Percentiles rank a stretch among this genome's conserved stretches.
phyloP scores from a whole-genome alignment of 2,797 vertebrate genomes.

The Pogoniulus pusillus region DNA sequence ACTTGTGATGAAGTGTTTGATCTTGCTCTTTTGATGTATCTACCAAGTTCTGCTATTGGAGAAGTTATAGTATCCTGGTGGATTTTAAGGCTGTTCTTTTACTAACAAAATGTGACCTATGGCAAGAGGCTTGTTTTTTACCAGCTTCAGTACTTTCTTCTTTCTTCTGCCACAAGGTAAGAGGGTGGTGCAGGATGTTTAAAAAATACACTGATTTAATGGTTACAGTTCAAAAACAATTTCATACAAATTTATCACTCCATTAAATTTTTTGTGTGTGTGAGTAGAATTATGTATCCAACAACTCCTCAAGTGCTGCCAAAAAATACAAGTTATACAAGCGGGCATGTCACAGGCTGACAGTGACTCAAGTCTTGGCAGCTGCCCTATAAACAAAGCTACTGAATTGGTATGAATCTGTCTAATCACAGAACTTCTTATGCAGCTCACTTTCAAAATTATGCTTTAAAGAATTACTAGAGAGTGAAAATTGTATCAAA shows the following conservation, averaged over 20 bases:
- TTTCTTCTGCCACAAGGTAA: neutral
- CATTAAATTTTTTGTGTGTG: neutral
- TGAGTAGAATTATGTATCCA: slow-evolving; percentile 7
- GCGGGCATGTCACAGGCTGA: slow-evolving; percentile 59
- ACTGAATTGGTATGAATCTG: slow-evolving; percentile 30
- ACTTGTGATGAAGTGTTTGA: neutral
- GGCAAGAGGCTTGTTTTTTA: neutral
- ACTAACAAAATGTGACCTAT: neutral
- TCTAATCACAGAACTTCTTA: neutral
- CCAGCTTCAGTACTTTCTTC: neutral
- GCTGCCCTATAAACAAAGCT: slow-evolving; percentile 52
- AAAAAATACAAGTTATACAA: slow-evolving; percentile 60
- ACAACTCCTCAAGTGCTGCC: slow-evolving; percentile 18
- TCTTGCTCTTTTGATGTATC: neutral
- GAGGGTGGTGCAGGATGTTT: neutral
- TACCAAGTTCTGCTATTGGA: neutral
- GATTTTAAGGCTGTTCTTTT: neutral
- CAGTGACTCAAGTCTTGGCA: slow-evolving; percentile 66
- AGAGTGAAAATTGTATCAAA: slow-evolving; percentile 17
- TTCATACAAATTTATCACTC: slow-evolving; percentile 1
- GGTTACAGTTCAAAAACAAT: slow-evolving; percentile 1
- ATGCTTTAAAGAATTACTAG: slow-evolving; percentile 26
- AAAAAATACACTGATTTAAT: neutral
- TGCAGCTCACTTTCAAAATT: neutral
- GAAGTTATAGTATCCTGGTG: neutral